A percentile compares a stretch with the other conserved stretches of the same genome.
Conservation (phyloP, 2,888 invertebrate genomes). For the Cerceris rybyensis region DNA sequence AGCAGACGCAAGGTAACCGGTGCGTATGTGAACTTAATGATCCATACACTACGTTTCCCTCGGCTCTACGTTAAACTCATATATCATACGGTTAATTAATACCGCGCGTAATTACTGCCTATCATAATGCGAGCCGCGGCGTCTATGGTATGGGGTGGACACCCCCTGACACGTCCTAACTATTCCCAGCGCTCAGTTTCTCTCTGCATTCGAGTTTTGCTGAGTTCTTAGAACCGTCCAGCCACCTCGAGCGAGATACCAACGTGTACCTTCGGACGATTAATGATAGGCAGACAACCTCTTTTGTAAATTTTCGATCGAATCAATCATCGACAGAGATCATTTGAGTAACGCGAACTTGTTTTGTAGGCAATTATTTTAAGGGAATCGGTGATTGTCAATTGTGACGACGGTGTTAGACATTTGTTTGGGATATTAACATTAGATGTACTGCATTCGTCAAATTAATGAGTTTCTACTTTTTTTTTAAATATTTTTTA, state of each 20-base stretch:
- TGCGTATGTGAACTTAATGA: conserved; percentile 73
- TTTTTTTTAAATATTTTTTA: too few relatives aligned
- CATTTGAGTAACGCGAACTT: not conserved
- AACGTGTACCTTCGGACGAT: not conserved
- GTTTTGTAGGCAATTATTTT: too few relatives aligned
- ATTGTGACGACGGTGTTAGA: too few relatives aligned
- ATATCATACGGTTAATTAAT: conserved; percentile 79
- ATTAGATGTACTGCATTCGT: too few relatives aligned
- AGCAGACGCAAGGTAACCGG: conserved; percentile 35
- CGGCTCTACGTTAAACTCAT: conserved; percentile 65
- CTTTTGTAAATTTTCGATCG: not conserved
- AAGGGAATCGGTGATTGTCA: too few relatives aligned
- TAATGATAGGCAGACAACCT: conserved; percentile 3
- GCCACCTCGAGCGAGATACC: conserved; percentile 10
- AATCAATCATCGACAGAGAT: not conserved
- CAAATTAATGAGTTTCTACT: too few relatives aligned
- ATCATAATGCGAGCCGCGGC: conserved; percentile 71
- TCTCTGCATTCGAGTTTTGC: conserved; percentile 23
- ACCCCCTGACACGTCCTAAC: conserved; percentile 31
- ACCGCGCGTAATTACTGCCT: conserved; percentile 75
- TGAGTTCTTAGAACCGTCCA: conserved; percentile 21
- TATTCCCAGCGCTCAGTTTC: conserved; percentile 16
- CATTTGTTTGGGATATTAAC: too few relatives aligned
- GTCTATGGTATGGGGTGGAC: conserved; percentile 17
- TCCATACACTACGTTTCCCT: conserved; percentile 57